These are phyloP conservation scores for Geococcyx californianus DNA, from an alignment of 2,113 vertebrate species.

Conservation along the genomic window DNA sequence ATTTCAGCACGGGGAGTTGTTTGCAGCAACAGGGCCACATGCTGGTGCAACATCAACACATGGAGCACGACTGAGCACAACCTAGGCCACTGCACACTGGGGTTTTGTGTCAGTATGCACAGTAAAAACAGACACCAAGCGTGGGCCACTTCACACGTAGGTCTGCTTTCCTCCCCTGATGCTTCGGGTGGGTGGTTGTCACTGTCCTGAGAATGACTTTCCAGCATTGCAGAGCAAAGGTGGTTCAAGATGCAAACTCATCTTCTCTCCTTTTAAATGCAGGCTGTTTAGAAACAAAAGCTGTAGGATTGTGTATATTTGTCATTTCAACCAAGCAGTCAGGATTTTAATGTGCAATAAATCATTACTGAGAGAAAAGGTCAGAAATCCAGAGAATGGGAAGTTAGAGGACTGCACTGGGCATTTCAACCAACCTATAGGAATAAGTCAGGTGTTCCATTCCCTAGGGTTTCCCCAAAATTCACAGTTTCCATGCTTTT, in stretches of 20 bases:
- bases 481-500: background rate
- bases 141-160: background rate
- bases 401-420: background rate
- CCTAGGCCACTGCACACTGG: fast-evolving
- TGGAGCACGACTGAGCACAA: fast-evolving
- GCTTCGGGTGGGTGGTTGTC: fast-evolving
- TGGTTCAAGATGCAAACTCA: background rate
- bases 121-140: background rate
- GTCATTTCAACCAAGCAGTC: background rate
- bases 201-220: background rate
- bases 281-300: background rate
- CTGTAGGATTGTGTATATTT: background rate
- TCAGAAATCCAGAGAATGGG: background rate
- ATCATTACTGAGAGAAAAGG: background rate
- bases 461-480: background rate
- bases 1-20: background rate
- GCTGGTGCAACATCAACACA: background rate
- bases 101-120: background rate
- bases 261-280: background rate
- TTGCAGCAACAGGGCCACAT: background rate
- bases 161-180: background rate
- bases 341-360: background rate
- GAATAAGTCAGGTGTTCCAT: background rate
- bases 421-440: background rate
- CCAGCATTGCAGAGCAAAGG: background rate